Percentiles rank a stretch among this genome's conserved stretches.
These are phyloP conservation scores for Climacteris rufus DNA, from an alignment of 2,113 vertebrate species.

Conservation along the genomic window DNA sequence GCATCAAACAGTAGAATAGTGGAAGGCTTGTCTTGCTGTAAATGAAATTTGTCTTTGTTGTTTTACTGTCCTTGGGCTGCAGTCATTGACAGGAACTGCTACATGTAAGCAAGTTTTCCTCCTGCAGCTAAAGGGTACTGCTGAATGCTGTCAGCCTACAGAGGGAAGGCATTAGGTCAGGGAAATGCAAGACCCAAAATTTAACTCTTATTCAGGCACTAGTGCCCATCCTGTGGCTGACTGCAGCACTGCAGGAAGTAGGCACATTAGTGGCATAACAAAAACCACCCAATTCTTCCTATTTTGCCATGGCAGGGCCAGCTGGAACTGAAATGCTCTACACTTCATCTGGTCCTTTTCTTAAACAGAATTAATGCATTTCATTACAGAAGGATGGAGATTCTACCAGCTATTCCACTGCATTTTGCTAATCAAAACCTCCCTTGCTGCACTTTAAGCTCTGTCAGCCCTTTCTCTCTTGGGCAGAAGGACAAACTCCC, in stretches of 20 bases:
- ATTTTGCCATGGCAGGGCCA: background rate
- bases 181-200: background rate
- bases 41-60: background rate
- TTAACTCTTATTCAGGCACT: fast-evolving
- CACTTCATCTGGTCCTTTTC: background rate
- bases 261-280: fast-evolving
- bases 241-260: background rate
- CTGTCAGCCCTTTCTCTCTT: background rate
- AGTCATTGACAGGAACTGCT: background rate
- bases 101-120: background rate
- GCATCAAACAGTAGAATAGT: fast-evolving
- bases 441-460: background rate
- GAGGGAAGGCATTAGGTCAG: background rate
- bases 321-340: background rate
- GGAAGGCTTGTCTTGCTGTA: background rate
- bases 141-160: background rate
- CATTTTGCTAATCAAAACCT: background rate
- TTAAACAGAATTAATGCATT: background rate
- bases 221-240: background rate
- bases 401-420: background rate
- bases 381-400: background rate
- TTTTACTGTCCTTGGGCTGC: background rate
- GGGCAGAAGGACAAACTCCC: background rate
- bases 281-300: background rate
- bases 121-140: background rate